Evolutionary conservation across 2,888 invertebrate species (phyloP), one percentile per base, ranked within the genome.

Genomic region (Drosophila peninsularis): DNA sequence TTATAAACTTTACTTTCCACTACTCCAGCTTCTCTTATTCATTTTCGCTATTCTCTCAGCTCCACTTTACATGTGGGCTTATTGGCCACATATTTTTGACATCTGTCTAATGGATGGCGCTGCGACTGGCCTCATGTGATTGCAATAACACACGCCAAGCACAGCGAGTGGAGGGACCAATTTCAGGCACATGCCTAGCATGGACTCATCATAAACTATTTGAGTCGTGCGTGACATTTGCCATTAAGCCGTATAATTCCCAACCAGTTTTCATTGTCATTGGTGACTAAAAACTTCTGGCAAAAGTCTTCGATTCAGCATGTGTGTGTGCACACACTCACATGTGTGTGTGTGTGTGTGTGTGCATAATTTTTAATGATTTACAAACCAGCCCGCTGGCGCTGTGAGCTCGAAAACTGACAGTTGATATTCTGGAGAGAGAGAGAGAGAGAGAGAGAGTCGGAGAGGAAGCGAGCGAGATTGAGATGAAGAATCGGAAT

Each of bases 331-430:
- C 41, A 19, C 41, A 19, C 19, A 39, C 39, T 7, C 37, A n/a
- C 7, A 6, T 87, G 44, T 24, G 32, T 13, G 32, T 30, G 7
- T 19, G 32, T 49, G 19, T 47, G 77, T 78, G 76, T 89, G 85
- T 89, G 88, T 87, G 90, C 87, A 90, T 90, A 90, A 90, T 90
- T 90, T 88, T 90, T 90, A 90, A 90, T 90, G 90, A 87, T 81
- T 90, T 80, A 90, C 89, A 89, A 82, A 86, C 85, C 84, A 75
- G 80, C 80, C 85, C 82, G 71, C 50, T 53, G 78, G 85, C 80
- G 57, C 37, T 80, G 75, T 71, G 63, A 83, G 83, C 88, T 83
- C 76, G 77, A 88, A 77, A 89, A 90, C 90, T 90, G 90, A 90
- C 90, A 90, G 90, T 90, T 90, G 90, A 88, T 90, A 88, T 82